Conservation (phyloP, 2,113 vertebrate genomes). For the Phylloscopus trochilus region DNA sequence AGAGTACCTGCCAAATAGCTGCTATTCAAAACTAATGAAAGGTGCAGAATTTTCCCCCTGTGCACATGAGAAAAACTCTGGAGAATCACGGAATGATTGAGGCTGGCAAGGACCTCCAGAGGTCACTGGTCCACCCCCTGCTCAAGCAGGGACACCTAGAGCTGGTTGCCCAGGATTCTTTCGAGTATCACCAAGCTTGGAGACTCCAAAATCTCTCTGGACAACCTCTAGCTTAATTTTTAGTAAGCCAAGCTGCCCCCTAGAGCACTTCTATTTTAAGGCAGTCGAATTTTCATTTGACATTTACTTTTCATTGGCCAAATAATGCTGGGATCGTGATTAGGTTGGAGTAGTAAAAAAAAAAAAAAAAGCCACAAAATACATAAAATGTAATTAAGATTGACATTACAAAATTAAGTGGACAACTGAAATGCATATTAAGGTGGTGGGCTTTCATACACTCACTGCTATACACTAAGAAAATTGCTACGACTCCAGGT, state of each 20-base stretch:
- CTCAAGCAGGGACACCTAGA: neutral
- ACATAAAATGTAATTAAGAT: neutral
- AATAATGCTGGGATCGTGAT: neutral
- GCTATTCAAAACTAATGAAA: neutral
- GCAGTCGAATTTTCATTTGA: neutral
- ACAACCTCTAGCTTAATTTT: neutral
- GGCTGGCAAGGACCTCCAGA: neutral
- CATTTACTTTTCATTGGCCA: neutral
- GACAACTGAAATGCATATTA: neutral
- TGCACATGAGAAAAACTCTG: neutral
- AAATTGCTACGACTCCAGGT: neutral
- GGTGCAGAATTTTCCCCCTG: accelerated
- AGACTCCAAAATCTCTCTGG: neutral
- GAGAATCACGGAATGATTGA: neutral
- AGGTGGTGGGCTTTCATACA: neutral
- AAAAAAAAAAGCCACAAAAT: neutral
- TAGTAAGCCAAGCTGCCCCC: neutral
- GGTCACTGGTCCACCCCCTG: neutral
- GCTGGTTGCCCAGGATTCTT: neutral
- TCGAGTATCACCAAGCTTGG: neutral
- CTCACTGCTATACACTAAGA: neutral
- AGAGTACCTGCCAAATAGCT: neutral
- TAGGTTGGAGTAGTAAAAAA: neutral
- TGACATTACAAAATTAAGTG: neutral
- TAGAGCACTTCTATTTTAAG: neutral